Evolutionary conservation across 2,888 invertebrate genomes (phyloP).

Genomic region (Odontothrips loti): DNA sequence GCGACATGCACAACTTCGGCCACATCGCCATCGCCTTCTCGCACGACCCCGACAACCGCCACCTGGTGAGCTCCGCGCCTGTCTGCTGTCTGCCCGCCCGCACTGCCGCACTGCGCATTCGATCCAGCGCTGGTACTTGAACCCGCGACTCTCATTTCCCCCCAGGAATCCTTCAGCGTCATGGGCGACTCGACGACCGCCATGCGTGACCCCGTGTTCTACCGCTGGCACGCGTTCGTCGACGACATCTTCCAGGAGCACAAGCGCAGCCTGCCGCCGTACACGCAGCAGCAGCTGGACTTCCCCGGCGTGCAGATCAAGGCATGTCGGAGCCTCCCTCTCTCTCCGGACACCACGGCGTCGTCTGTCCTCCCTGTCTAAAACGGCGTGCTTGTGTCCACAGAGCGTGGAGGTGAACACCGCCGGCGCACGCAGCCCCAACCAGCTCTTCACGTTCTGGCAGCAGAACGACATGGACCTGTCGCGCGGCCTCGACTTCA

Average conservation of each 20-base stretch:
- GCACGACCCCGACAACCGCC: slow-evolving; percentile 76
- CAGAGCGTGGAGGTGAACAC: slow-evolving; percentile 53
- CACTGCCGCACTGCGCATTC: too few relatives aligned
- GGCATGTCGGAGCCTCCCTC: neutral
- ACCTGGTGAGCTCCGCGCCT: slow-evolving; percentile 55
- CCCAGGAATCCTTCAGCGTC: slow-evolving; percentile 70
- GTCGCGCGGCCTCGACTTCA: slow-evolving; percentile 76
- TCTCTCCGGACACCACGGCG: too few relatives aligned
- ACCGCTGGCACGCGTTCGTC: slow-evolving; percentile 77
- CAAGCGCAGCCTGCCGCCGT: slow-evolving; percentile 66
- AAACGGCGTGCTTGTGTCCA: too few relatives aligned
- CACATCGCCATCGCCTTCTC: slow-evolving; percentile 71
- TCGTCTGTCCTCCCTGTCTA: too few relatives aligned
- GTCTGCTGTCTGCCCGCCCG: too few relatives aligned
- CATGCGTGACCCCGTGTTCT: slow-evolving; percentile 83
- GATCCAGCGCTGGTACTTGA: too few relatives aligned
- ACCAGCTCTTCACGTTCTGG: slow-evolving; percentile 69
- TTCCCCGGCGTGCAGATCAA: slow-evolving; percentile 60
- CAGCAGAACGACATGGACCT: slow-evolving; percentile 73
- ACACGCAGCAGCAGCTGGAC: slow-evolving; percentile 58
- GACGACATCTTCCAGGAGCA: slow-evolving; percentile 73
- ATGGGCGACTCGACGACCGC: slow-evolving; percentile 82
- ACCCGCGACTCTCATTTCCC: too few relatives aligned
- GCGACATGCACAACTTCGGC: slow-evolving; percentile 77
- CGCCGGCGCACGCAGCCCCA: slow-evolving; percentile 49